phyloP scores from a whole-genome alignment of 1,140 invertebrate genomes.

The Panonychus citri region DNA sequence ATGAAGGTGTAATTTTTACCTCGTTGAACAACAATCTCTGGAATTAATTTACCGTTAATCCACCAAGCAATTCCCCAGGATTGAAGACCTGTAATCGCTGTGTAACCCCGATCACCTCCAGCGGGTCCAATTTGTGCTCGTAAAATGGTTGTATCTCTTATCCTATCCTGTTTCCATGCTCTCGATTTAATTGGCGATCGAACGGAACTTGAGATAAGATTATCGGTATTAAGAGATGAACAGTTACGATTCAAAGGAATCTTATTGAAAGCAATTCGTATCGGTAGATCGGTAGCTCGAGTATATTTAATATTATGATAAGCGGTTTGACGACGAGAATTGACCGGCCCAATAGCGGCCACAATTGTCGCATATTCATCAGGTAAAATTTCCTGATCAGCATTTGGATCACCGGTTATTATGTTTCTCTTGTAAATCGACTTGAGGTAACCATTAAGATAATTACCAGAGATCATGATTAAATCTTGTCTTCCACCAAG shows the following conservation, averaged over 20 bases:
- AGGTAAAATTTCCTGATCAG: slow-evolving; percentile 25
- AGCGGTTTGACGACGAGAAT: slow-evolving; percentile 49
- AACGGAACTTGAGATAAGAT: background rate
- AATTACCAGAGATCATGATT: slow-evolving; percentile 16
- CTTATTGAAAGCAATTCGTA: slow-evolving; percentile 2
- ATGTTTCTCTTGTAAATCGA: slow-evolving; percentile 10
- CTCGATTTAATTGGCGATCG: background rate
- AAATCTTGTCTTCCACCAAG: slow-evolving; percentile 56
- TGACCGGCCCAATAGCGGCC: slow-evolving; percentile 64
- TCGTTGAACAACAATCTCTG: slow-evolving; percentile 69
- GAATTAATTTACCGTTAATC: slow-evolving; percentile 78
- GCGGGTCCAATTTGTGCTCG: slow-evolving; percentile 17
- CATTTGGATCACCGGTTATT: slow-evolving; percentile 9
- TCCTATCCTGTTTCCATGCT: slow-evolving; percentile 7
- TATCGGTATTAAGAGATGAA: background rate
- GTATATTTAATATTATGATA: slow-evolving; percentile 30
- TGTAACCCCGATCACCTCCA: slow-evolving; percentile 16
- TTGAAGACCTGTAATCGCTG: slow-evolving; percentile 33
- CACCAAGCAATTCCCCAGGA: slow-evolving; percentile 87
- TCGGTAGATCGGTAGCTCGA: background rate
- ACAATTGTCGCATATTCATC: slow-evolving; percentile 43
- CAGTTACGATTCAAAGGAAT: slow-evolving; percentile 3
- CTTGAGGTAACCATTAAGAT: slow-evolving; percentile 11
- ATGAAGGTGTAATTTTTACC: slow-evolving; percentile 75
- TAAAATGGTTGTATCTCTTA: slow-evolving; percentile 12